Conservation (phyloP, 2,888 invertebrate species). For the Zeuzera pyrina region DNA sequence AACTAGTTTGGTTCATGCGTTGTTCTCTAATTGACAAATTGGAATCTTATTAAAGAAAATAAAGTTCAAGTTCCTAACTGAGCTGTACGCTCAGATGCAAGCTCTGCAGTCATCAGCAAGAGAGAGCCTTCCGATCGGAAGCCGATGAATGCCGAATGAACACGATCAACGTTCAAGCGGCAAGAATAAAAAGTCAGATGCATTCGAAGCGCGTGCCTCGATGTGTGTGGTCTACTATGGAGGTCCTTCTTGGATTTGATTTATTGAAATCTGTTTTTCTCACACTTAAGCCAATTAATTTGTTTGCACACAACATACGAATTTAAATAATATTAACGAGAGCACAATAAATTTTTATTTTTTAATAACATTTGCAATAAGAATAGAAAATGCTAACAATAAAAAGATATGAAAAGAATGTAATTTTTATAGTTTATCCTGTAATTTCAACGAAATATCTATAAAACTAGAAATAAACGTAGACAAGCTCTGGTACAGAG, state of each 20-base stretch:
- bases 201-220: conserved; percentile 83
- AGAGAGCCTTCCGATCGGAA: conserved; percentile 46
- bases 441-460: too few species aligned
- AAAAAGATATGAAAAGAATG: too few species aligned
- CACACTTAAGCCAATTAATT: conserved; percentile 34
- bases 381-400: too few species aligned
- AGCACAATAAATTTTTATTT: too few species aligned
- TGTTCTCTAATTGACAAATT: conserved; percentile 80
- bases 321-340: too few species aligned
- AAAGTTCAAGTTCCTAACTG: conserved; percentile 69
- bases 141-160: conserved; percentile 54
- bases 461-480: too few species aligned
- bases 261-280: conserved; percentile 62
- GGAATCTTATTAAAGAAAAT: conserved; percentile 77
- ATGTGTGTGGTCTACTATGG: conserved; percentile 80
- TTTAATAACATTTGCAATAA: too few species aligned
- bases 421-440: too few species aligned
- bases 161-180: conserved; percentile 47
- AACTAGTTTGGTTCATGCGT: conserved; percentile 63
- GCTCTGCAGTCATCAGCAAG: conserved; percentile 36
- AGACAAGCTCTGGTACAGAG: too few species aligned
- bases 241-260: conserved; percentile 64
- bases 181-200: conserved; percentile 63
- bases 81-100: conserved; percentile 27
- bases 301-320: too few species aligned